Evolutionary conservation across 2,113 vertebrate genomes (phyloP), one percentile per base, ranked within the genome.

Genomic region (Caretta caretta): DNA sequence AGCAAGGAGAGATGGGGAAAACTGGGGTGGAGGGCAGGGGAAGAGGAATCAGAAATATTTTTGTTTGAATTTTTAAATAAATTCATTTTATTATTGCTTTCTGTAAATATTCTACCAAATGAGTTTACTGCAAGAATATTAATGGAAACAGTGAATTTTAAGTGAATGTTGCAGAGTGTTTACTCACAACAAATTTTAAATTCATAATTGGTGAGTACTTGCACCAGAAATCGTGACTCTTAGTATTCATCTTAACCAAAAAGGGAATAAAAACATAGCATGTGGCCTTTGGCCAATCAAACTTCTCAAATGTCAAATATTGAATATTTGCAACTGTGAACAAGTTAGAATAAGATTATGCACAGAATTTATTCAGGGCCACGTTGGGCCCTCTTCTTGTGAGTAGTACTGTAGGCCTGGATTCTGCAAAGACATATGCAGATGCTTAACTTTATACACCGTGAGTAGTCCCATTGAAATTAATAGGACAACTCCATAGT

Each of bases 31-130:
- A 50, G 72, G 86, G 25, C 57, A 31, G 35, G 35, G 65, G 65
- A 72, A 72, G 35, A 72, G 19, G 65, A 72, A 72, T 72, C 9
- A 38, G 20, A 8, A 83, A 85, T 88, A 86, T 3, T 94, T 88
- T 22, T 88, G 83, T 0, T 86, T 90, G 3, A 42, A 42, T 84
- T 87, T 89, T 85, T 54, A 84, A 69, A 24, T 6, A 1, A n/a
- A 27, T 88, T 53, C 53, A 89, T 78, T 95, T 90, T 96, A 95
- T 59, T 81, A 42, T 42, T 94, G 50, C 2, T 86, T 94, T 95
- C 92, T 88, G 88, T 53, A 8, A 2, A 38, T 27, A 54, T 53
- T 91, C 75, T 87, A 93, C 6, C 22, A 51, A 51, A 46, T 57
- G 69, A 6, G 75, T 78, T 78, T 48, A 48, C 42, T 78, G 38